These are phyloP conservation scores for Grantiella picta DNA, from an alignment of 2,113 vertebrate genomes.

Conservation along the genomic window DNA sequence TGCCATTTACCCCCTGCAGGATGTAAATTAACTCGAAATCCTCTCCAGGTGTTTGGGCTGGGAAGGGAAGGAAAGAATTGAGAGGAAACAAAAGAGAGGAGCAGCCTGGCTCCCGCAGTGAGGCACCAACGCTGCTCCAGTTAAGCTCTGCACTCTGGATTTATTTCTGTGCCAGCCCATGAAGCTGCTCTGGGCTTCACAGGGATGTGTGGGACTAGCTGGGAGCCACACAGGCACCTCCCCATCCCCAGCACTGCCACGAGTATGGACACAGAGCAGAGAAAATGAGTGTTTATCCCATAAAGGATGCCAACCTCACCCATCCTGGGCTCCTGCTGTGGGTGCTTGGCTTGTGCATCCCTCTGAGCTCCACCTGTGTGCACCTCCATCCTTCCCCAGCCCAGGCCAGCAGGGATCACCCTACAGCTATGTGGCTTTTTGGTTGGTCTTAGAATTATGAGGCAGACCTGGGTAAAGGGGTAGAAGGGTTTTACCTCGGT, in stretches of 20 bases:
- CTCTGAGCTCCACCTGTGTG: neutral
- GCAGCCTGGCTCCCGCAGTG: neutral
- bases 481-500: no score
- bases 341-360: neutral
- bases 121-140: neutral
- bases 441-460: no score
- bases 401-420: accelerated
- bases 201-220: neutral
- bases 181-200: neutral
- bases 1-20: neutral
- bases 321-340: neutral
- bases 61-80: neutral
- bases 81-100: neutral
- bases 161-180: neutral
- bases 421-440: neutral
- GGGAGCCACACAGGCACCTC: neutral
- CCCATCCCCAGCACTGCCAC: neutral
- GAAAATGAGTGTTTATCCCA: neutral
- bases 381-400: neutral
- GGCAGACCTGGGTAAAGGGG: no score
- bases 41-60: neutral
- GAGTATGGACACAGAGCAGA: neutral
- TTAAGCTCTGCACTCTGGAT: neutral
- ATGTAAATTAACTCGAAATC: neutral
- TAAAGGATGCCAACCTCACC: neutral